Conservation (phyloP, 2,113 vertebrate species). For the Microcebus tavaratra region DNA sequence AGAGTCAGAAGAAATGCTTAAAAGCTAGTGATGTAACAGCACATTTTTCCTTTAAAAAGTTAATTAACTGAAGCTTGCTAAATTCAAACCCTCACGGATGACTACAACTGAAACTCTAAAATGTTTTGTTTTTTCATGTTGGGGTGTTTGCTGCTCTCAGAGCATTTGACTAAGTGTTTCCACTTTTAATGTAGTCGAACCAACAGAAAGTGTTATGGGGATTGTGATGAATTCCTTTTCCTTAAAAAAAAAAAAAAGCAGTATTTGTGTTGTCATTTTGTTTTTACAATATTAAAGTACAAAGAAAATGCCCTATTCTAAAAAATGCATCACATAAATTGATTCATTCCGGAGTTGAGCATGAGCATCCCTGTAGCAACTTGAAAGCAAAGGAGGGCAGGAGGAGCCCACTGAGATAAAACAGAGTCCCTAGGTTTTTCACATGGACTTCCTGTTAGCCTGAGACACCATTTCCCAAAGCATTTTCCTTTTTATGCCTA, state of each 20-base stretch:
- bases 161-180: not conserved
- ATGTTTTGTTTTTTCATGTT: not conserved
- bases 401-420: not conserved
- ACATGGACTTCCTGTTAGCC: not conserved
- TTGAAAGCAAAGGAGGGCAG: not conserved
- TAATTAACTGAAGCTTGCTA: conserved; percentile 28
- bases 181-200: not conserved
- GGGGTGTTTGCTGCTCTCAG: not conserved
- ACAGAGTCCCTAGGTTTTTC: not conserved
- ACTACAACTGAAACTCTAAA: conserved; percentile 14
- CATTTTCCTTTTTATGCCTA: not conserved
- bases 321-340: conserved; percentile 5
- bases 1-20: conserved; percentile 71
- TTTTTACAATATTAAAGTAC: conserved; percentile 19
- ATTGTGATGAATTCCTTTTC: not conserved
- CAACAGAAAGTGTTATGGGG: not conserved
- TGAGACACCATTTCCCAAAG: not conserved
- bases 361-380: not conserved
- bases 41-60: conserved; percentile 11
- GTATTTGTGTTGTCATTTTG: not conserved
- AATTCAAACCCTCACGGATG: not conserved
- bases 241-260: conserved; percentile 6
- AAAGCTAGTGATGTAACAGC: conserved; percentile 34
- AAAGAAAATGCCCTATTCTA: not conserved
- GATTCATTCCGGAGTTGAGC: not conserved